Evolutionary conservation across 2,888 invertebrate species (phyloP).

Genomic region (Trissolcus japonicus): DNA sequence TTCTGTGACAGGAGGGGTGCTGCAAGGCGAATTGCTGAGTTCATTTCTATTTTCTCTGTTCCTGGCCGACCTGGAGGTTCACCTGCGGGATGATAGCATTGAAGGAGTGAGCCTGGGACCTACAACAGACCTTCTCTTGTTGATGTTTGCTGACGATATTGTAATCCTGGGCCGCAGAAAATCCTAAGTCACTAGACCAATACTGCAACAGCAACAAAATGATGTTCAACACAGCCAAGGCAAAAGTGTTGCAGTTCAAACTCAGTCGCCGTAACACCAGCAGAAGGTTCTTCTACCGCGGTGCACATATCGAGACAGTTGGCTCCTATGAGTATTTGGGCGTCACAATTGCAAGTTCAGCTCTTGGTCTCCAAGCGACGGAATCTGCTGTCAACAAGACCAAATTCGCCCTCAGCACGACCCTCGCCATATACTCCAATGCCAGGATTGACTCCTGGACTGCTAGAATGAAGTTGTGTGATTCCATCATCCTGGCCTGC

Average conservation of each 20-base stretch:
- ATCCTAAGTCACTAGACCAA: neutral
- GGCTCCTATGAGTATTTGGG: neutral
- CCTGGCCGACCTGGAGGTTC: neutral
- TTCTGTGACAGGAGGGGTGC: neutral
- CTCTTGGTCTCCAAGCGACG: neutral
- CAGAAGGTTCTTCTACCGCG: neutral
- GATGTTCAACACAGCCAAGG: neutral
- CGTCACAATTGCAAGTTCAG: neutral
- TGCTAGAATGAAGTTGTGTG: neutral
- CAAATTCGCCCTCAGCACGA: neutral
- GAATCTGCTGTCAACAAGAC: neutral
- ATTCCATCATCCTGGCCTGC: neutral
- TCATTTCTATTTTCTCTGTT: neutral
- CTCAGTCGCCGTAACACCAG: neutral
- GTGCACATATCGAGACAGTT: neutral
- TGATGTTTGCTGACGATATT: neutral
- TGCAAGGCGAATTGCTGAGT: neutral
- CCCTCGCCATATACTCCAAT: neutral
- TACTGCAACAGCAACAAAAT: conserved; percentile 3
- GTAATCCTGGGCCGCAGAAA: neutral
- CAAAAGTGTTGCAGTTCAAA: neutral
- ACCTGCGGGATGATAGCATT: neutral
- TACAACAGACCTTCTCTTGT: neutral
- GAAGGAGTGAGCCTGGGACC: neutral
- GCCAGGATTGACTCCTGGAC: neutral